Evolutionary conservation across 2,113 vertebrate species (phyloP).

Genomic region (Pollimyrus isidori): DNA sequence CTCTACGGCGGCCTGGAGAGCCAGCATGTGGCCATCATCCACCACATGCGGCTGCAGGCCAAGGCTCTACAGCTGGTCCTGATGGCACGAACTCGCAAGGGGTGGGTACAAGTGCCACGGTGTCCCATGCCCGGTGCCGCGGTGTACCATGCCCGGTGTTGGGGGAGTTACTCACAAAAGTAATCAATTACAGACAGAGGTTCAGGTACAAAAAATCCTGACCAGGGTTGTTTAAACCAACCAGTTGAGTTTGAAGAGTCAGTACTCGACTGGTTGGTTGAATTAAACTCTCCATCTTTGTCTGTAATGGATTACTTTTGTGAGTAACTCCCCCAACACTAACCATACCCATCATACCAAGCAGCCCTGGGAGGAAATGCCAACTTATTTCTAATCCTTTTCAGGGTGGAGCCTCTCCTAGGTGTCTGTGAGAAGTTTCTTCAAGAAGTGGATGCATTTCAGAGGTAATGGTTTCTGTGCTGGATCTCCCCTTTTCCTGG

Average conservation of each 20-base stretch:
- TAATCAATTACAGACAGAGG: neutral
- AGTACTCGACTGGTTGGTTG: neutral
- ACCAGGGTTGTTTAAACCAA: neutral
- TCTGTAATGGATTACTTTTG: neutral
- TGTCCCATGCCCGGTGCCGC: neutral
- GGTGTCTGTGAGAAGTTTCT: slow-evolving; percentile 86
- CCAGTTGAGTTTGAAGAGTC: neutral
- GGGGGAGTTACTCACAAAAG: neutral
- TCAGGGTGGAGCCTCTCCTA: slow-evolving; percentile 77
- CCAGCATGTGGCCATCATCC: slow-evolving; percentile 81
- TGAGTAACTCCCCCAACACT: neutral
- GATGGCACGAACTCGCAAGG: slow-evolving; percentile 70
- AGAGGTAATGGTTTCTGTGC: slow-evolving; percentile 61
- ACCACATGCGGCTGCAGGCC: slow-evolving; percentile 88
- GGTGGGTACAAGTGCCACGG: slow-evolving; percentile 62
- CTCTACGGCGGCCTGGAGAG: slow-evolving; percentile 87
- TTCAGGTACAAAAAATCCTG: neutral
- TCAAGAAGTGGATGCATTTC: slow-evolving; percentile 87
- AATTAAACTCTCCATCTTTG: no score
- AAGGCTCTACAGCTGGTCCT: slow-evolving; percentile 85
- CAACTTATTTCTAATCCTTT: slow-evolving; percentile 16
- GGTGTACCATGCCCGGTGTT: neutral
- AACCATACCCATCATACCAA: neutral
- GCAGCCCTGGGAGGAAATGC: neutral
- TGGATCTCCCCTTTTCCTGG: neutral